Base-by-base conservation (phyloP, 2,888 invertebrate species). In the Lepidocyrtoides sp. region DNA sequence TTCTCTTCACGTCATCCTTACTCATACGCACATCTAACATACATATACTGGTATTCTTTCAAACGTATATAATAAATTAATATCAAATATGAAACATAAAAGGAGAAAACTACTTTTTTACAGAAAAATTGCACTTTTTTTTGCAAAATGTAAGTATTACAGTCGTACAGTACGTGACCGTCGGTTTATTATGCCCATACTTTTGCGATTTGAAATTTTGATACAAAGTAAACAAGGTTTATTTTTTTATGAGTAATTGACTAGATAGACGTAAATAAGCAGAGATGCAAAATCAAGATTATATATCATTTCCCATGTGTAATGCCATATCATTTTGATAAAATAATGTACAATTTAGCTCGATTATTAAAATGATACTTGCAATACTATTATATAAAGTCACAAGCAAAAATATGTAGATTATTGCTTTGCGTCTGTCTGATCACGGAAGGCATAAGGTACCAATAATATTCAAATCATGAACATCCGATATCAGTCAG, bases 311-410 rank as follows among this genome's bases (percentile, higher is more conserved):
- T 69, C 69, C 69, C 41, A 8, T 36, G 10, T 23, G 60, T 14
- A 41, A 12, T 12, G 63, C 10, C 20, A 17, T 63, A 41, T 57
- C 54, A 57, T 54, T 36, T 69, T 20, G 2, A 69, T 69, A 66
- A 29, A 66, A 66, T 83, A 44, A 66, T 83, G 26, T 57, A 63
- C 66, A 44, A 66, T 66, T 66, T 63, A 26, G 63, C 66, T 83
- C 32, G 84, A 75, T 85, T 85, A 75, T 41, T 85, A 60, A 51
- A 72, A 72, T 85, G 75, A 75, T 69, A 51, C 20, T 51, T 48
- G 48, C 23, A 10, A 69, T 69, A 10, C 44, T 20, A 48, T n/a
- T 20, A 48, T 48, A 20, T 20, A 29, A 69, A 57, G 57, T 57
- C 26, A 10, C 8, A 54, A 85, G 51, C 1, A 54, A 32, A 84